Base-by-base conservation (phyloP, 2,113 vertebrate species). In the Dolichallabes microphthalmus region DNA sequence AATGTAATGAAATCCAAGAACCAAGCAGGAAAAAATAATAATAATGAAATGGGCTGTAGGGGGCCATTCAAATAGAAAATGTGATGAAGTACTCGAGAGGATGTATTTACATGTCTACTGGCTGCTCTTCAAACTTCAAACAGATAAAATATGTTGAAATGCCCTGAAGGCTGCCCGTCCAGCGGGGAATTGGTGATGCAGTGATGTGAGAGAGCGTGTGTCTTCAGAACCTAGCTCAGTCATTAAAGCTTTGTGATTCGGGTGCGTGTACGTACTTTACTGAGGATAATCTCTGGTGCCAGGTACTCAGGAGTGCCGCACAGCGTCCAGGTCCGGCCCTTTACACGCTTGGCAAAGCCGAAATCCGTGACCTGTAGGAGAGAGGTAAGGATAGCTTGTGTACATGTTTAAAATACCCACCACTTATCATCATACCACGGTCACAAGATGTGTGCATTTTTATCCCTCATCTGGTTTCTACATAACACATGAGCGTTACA, bases 331-430 rank as follows among this genome's bases (percentile, higher is more conserved):
- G 97, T 98, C 87, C 97, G 93, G 87, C 96, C 97, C 89, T 98
- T 98, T 88, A 98, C 97, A 52, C 96, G 95, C 93, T 98, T 98
- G 74, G 97, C 97, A 73, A 98, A 98, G 83, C 97, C 97, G 92
- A 98, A 98, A 95, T 98, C 97, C 87, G 97, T 98, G 91, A 98
- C 97, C 97, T 98, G 89, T 20, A 39, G 30, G n/a, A n/a, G 5
- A 27, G 22, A 61, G 9, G 19, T 78, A 78, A 73, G 80, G 68
- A 39, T 1, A 1, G 30, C 15, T 9, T 35, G 30, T 35, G 30
- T 32, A 20, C 66, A 8, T 60, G 57, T 60, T 58, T 7, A 60
- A 60, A 64, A 64, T 30, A 27, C 12, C 0, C 14, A 66, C 27
- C 3, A 27, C n/a, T 3, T 13, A 13, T 27, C 3, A 22, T 15